Percentiles rank a stretch among this genome's conserved stretches.
Conservation (phyloP, 2,888 invertebrate species). For the Sinodicranocentrus sp. region DNA sequence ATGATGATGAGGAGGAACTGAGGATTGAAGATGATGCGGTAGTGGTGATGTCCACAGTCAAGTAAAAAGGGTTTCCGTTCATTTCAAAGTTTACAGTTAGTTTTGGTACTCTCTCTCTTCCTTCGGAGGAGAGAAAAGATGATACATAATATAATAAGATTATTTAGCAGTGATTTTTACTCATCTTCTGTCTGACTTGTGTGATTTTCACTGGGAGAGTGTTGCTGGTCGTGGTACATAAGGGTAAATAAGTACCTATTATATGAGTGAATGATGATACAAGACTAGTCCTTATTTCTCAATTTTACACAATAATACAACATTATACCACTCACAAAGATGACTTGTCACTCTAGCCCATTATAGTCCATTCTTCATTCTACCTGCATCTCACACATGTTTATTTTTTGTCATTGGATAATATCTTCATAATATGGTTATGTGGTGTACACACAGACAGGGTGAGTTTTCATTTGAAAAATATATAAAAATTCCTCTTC, state of each 20-base stretch:
- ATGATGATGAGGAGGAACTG: not conserved
- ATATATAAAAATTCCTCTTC: too few relatives aligned
- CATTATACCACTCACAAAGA: slow-evolving; percentile 21
- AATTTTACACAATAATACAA: not conserved
- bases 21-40: slow-evolving; percentile 19
- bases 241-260: too few relatives aligned
- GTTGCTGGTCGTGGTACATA: not conserved
- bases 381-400: not conserved
- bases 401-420: not conserved
- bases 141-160: slow-evolving; percentile 61
- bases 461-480: too few relatives aligned
- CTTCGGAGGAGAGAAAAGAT: slow-evolving; percentile 43
- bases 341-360: slow-evolving; percentile 37
- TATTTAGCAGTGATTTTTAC: slow-evolving; percentile 48
- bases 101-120: slow-evolving; percentile 38
- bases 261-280: not conserved
- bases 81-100: slow-evolving; percentile 60
- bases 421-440: too few relatives aligned
- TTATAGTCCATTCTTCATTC: slow-evolving; percentile 4
- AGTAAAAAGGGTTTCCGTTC: slow-evolving; percentile 39
- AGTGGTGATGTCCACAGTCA: slow-evolving; percentile 35
- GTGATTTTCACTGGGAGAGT: slow-evolving; percentile 19
- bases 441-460: too few relatives aligned
- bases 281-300: slow-evolving; percentile 1
- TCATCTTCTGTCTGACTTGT: slow-evolving; percentile 31